Percentiles rank a stretch among this genome's conserved stretches.
Evolutionary conservation across 2,797 vertebrate species (phyloP).

Genomic region (Bradypodion ventrale): DNA sequence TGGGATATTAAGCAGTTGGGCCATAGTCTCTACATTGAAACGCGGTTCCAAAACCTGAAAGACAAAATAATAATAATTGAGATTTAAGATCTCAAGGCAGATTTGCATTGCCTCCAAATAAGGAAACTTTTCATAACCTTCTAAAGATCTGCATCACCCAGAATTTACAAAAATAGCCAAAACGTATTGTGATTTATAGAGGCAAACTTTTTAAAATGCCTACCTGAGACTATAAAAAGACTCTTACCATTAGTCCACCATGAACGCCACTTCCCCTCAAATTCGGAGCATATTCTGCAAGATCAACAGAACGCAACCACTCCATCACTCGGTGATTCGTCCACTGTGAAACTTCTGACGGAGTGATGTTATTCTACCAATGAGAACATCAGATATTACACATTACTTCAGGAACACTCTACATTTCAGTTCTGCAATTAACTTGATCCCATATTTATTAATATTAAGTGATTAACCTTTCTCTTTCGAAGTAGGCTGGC

Average conservation of each 20-base stretch:
- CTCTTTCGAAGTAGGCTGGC: background rate
- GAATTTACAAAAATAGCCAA: background rate
- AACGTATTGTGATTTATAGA: background rate
- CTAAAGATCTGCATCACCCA: background rate
- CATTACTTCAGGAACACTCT: background rate
- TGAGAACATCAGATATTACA: too few species aligned
- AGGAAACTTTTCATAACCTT: background rate
- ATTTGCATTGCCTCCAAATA: background rate
- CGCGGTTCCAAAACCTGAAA: slow-evolving; percentile 92
- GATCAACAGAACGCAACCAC: slow-evolving; percentile 94
- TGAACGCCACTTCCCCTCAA: slow-evolving; percentile 96
- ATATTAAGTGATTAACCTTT: background rate
- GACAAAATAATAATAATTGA: slow-evolving; percentile 14
- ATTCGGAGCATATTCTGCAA: slow-evolving; percentile 97
- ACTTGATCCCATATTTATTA: background rate
- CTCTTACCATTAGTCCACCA: slow-evolving; percentile 92
- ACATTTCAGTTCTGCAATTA: accelerated
- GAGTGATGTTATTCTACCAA: slow-evolving; percentile 84
- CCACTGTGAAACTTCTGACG: slow-evolving; percentile 94
- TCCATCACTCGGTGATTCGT: slow-evolving; percentile 99
- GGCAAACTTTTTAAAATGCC: background rate
- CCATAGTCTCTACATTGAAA: slow-evolving; percentile 98
- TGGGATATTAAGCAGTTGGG: slow-evolving; percentile 94
- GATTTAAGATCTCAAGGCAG: slow-evolving; percentile 23
- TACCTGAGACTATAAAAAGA: background rate